These are phyloP conservation scores for Cyclina sinensis DNA, from an alignment of 1,140 invertebrate species.

Conservation along the genomic window DNA sequence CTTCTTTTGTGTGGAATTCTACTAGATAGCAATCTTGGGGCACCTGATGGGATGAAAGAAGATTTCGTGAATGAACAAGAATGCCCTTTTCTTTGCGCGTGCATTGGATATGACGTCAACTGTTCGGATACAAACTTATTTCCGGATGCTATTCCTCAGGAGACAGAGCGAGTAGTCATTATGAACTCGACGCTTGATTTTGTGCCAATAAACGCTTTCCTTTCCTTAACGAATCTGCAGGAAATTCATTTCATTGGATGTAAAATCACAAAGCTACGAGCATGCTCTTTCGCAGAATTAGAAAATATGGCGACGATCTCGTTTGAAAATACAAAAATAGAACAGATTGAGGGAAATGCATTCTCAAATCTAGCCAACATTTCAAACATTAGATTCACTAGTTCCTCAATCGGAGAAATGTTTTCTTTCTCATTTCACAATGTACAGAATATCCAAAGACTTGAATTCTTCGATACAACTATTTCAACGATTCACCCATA, in stretches of 20 bases:
- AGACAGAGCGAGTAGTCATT: conserved; percentile 17
- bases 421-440: conserved; percentile 54
- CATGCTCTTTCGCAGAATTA: conserved; percentile 59
- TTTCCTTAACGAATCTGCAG: background rate
- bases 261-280: background rate
- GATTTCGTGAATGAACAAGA: conserved; percentile 32
- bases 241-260: conserved; percentile 12
- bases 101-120: conserved; percentile 20
- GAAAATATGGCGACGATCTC: background rate
- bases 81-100: conserved; percentile 41
- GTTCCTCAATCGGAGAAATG: background rate
- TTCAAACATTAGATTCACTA: background rate
- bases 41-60: background rate
- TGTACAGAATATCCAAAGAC: background rate
- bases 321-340: conserved; percentile 31
- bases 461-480: background rate
- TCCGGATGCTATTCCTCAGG: background rate
- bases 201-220: conserved; percentile 32
- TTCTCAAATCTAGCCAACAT: conserved; percentile 56
- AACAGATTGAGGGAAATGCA: conserved; percentile 51
- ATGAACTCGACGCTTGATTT: background rate
- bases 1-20: background rate
- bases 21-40: background rate
- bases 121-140: conserved; percentile 31
- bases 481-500: conserved; percentile 39